Percentiles rank a stretch among this genome's conserved stretches.
These are phyloP conservation scores for Achroia grisella DNA, from an alignment of 1,140 invertebrate species.

Conservation along the genomic window DNA sequence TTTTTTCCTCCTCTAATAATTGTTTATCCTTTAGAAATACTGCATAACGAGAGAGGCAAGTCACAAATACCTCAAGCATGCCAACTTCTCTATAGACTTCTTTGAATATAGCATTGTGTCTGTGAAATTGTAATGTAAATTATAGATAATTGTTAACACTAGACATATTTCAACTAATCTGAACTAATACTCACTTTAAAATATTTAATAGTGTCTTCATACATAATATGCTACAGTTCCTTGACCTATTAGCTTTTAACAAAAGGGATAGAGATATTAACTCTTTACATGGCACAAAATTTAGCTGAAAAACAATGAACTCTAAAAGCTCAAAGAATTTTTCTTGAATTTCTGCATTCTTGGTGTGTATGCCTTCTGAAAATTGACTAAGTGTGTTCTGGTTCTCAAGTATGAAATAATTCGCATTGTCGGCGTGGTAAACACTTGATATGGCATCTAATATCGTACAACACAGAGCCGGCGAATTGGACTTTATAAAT, in stretches of 20 bases:
- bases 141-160: too few relatives aligned
- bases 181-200: constrained; percentile 76
- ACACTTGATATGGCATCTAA: constrained; percentile 97
- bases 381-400: constrained; percentile 97
- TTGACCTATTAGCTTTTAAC: constrained; percentile 87
- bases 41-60: constrained; percentile 91
- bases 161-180: too few relatives aligned
- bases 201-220: constrained; percentile 93
- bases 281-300: constrained; percentile 99
- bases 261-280: constrained; percentile 96
- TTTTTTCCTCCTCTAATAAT: constrained; percentile 52
- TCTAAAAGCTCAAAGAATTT: constrained; percentile 97
- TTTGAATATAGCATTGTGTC: constrained; percentile 94
- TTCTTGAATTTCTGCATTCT: constrained; percentile 92
- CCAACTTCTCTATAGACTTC: constrained; percentile 99
- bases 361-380: constrained; percentile 94
- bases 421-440: constrained; percentile 97
- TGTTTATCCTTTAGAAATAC: constrained; percentile 84
- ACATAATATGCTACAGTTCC: constrained; percentile 88
- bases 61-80: constrained; percentile 96
- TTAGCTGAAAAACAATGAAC: constrained; percentile 97
- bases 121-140: constrained; percentile 46
- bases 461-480: constrained; percentile 90
- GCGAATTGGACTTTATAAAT: constrained; percentile 91
- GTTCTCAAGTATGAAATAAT: constrained; percentile 98